These are phyloP conservation scores for Brachyopa scutellaris DNA, from an alignment of 2,888 invertebrate genomes.

Conservation along the genomic window DNA sequence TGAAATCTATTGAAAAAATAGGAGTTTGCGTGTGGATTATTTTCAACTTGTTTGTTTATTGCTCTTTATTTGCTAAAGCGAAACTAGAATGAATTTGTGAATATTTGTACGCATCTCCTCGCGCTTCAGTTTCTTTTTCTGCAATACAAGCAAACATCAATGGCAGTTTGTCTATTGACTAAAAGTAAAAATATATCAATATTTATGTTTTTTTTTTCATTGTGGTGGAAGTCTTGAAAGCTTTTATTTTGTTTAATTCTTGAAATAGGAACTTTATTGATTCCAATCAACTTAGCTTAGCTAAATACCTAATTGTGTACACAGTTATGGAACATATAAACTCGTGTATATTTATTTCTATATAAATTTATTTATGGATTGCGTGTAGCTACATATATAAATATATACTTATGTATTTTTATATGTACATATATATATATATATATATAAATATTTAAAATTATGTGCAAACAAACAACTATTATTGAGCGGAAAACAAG, in stretches of 20 bases:
- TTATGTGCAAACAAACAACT: conserved; percentile 19
- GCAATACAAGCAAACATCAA: conserved; percentile 1
- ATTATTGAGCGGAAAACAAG: not conserved
- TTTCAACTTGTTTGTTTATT: conserved; percentile 58
- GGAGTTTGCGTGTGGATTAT: conserved; percentile 43
- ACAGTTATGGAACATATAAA: too few relatives aligned
- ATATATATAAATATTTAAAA: not conserved
- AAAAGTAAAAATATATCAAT: not conserved
- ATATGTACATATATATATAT: conserved; percentile 1
- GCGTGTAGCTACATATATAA: not conserved
- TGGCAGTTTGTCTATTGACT: not conserved
- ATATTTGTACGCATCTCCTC: conserved; percentile 30
- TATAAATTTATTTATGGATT: not conserved
- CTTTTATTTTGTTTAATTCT: not conserved
- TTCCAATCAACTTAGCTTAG: too few relatives aligned
- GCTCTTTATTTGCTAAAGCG: conserved; percentile 44
- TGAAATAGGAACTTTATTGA: too few relatives aligned
- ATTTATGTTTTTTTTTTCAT: conserved; percentile 3
- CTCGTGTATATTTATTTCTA: not conserved
- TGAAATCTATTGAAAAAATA: too few relatives aligned
- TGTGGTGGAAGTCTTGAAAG: not conserved
- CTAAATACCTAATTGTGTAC: too few relatives aligned
- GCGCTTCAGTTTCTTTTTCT: conserved; percentile 6
- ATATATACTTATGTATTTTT: not conserved
- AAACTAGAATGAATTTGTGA: conserved; percentile 32